phyloP scores from a whole-genome alignment of 2,888 invertebrate species.

The Podabrus alpinus region DNA sequence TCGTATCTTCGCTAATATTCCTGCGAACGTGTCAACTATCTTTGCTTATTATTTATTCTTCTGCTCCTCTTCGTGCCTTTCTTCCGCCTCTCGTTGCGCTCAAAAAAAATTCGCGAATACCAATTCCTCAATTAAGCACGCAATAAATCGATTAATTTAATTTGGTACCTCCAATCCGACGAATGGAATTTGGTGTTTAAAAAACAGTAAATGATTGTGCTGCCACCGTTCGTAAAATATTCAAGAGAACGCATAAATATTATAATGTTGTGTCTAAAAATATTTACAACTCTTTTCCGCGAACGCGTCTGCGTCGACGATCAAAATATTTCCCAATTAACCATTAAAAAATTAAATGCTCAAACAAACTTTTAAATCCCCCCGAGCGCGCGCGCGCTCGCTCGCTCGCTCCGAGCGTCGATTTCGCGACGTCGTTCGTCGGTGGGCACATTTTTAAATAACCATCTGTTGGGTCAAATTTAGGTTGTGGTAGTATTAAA shows the following conservation, averaged over 20 bases:
- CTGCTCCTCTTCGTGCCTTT: neutral
- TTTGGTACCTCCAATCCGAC: constrained; percentile 17
- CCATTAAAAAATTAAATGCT: constrained; percentile 4
- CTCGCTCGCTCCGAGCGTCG: no score
- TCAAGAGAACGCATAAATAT: constrained; percentile 54
- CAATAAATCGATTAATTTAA: constrained; percentile 26
- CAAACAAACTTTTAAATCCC: neutral
- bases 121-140: neutral
- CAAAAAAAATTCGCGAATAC: neutral
- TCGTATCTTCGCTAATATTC: neutral
- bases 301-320: constrained; percentile 47
- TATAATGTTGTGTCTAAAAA: constrained; percentile 52
- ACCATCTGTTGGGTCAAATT: constrained; percentile 1
- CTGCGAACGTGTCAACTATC: neutral
- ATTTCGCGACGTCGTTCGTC: neutral
- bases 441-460: neutral
- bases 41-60: no score
- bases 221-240: constrained; percentile 66
- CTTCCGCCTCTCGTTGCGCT: neutral
- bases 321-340: constrained; percentile 38
- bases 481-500: neutral
- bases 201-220: constrained; percentile 56
- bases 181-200: constrained; percentile 33
- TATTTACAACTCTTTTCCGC: constrained; percentile 51
- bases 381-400: neutral